Base-by-base conservation (phyloP, 92 coral and sea anemone species). In the Bergia sp. region DNA sequence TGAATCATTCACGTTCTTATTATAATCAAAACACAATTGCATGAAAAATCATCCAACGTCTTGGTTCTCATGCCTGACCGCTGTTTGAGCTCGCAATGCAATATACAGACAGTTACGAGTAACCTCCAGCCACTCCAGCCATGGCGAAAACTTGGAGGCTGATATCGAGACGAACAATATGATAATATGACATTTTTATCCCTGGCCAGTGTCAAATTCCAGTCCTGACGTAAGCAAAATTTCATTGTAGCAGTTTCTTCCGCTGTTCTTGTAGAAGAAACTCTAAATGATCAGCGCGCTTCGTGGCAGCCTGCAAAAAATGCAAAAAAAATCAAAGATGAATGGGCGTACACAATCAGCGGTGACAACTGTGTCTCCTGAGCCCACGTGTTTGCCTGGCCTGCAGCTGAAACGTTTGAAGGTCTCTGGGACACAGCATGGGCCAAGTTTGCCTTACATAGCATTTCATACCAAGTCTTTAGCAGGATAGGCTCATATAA, bases 201-300 rank as follows among this genome's bases (percentile, higher is more conserved):
- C 16, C 41, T 40, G 7, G 43, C 44, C 37, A 69, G 43, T 18
- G n/a, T 43, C 50, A 82, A 15, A 61, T 12, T 10, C 15, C 39
- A 45, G 16, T 78, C 21, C 18, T 13, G 50, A 0, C 23, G 44
- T 13, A 13, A 37, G 74, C 73, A n/a, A 7, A 13, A 5, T 13
- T 69, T 86, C 84, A 94, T 3, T 93, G 92, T 6, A 96, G 86
- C 37, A 97, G 91, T 86, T 97, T 97, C 93, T 97, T 95, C 69
- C 99, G 74, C 66, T 97, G 99, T 78, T 97, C 97, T 76, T 97
- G 99, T 2, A 97, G 94, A 58, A 97, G 93, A 90, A 97, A 92
- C 77, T 97, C 99, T 82, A 97, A 90, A 75, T 97, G 98, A 39
- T 97, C 99, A 13, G 99, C 98, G 74, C 99, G 91, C 74, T 97